Evolutionary conservation across 1,140 invertebrate species (phyloP), one percentile per base, ranked within the genome.

Genomic region (Dendrolimus punctatus): DNA sequence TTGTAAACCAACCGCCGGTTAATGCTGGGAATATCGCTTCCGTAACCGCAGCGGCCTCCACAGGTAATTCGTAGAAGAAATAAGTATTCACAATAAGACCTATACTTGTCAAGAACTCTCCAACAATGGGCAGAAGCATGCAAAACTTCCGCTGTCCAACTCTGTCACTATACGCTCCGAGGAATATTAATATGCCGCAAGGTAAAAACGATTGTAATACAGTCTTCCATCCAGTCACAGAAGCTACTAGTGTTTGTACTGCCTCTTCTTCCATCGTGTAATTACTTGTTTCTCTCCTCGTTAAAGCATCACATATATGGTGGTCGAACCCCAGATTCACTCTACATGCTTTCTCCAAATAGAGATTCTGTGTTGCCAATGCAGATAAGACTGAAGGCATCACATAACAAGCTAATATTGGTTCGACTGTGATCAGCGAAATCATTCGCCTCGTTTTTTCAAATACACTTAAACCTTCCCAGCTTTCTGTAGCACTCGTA

Each of bases 1-100:
- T 93, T 9, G 94, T 95, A 64, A 96, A 94, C 91, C 93, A 95
- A 3, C 95, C 95, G 2, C 94, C 94, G 5, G 93, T 93, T 0
- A 97, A 66, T 0, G 93, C 93, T 1, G 93, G 93, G 74, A 94
- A 94, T 40, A 95, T 85, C 2, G 92, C 92, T 76, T 95, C 93
- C 5, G 93, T 90, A 0, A 94, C 86, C 0, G 92, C 93, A 5
- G 92, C 91, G 0, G 90, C 91, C 82, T 95, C 93, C 88, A 95
- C 93, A 0, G 93, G 93, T n/a, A 93, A 66, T 68, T 93, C 89
- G 66, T 93, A 88, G 72, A 93, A 92, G 69, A 93, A 95, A 64
- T 93, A 94, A 4, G 94, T 93, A 73, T 94, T 94, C 0, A 95
- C 68, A 54, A 96, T 91, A 0, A 96, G 88, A 6, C 93, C 93